Conservation (phyloP, 2,888 invertebrate genomes). For the Homarus gammarus region DNA sequence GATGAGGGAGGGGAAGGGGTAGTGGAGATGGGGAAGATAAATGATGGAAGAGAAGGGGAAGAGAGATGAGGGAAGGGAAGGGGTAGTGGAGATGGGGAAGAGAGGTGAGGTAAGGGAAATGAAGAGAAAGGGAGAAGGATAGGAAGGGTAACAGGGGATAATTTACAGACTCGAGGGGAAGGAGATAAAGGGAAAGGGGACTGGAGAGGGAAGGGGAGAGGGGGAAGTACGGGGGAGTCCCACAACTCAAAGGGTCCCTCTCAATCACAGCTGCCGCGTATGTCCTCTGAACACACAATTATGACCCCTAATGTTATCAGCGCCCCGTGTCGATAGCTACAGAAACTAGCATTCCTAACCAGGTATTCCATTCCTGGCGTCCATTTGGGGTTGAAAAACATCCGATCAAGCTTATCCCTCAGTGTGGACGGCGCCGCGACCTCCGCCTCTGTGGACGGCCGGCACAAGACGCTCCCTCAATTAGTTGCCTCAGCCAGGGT, state of each 20-base stretch:
- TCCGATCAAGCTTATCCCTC: conserved; percentile 22
- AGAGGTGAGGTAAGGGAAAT: too few relatives aligned
- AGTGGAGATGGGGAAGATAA: too few relatives aligned
- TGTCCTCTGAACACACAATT: not conserved
- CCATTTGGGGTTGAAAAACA: conserved; percentile 15
- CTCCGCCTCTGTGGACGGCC: not conserved
- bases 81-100: too few relatives aligned
- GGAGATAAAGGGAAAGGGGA: not conserved
- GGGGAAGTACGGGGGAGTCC: not conserved
- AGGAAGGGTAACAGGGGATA: not conserved
- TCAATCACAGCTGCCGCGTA: too few relatives aligned
- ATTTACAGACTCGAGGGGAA: not conserved
- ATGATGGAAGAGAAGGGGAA: too few relatives aligned
- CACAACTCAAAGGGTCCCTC: too few relatives aligned
- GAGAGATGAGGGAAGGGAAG: too few relatives aligned
- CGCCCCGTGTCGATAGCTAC: conserved; percentile 14
- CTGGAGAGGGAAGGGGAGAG: not conserved
- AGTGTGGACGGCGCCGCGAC: not conserved
- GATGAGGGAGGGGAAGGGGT: too few relatives aligned
- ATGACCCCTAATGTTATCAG: conserved; percentile 9
- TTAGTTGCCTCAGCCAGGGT: not conserved
- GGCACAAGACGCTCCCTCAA: not conserved
- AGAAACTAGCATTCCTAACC: conserved; percentile 38
- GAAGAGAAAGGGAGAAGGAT: not conserved
- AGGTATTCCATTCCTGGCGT: conserved; percentile 37